Evolutionary conservation across 2,113 vertebrate species (phyloP).

Genomic region (Prochilodus magdalenae): DNA sequence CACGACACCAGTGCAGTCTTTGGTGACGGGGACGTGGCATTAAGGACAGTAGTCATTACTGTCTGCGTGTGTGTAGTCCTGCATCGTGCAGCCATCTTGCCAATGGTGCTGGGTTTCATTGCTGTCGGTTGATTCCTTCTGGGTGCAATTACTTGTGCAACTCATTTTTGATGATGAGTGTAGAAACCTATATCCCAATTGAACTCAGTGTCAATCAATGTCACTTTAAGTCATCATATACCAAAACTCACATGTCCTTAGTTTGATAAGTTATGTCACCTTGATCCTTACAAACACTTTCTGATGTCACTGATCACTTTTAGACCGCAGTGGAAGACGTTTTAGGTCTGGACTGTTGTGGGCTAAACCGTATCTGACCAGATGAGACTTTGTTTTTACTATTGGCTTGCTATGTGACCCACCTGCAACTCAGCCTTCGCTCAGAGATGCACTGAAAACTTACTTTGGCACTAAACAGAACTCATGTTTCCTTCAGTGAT

Average conservation of each 20-base stretch:
- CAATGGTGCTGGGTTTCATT: too few relatives aligned
- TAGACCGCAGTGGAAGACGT: background rate
- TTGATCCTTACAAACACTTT: background rate
- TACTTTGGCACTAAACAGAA: background rate
- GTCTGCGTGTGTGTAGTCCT: too few relatives aligned
- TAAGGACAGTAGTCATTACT: too few relatives aligned
- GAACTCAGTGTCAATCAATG: background rate
- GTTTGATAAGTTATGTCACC: background rate
- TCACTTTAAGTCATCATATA: background rate
- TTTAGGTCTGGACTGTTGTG: background rate
- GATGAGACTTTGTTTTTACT: background rate
- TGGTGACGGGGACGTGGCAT: too few relatives aligned
- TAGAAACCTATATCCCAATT: background rate
- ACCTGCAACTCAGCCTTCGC: background rate
- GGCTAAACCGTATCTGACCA: conserved; percentile 1
- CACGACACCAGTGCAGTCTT: too few relatives aligned
- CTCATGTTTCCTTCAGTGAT: background rate
- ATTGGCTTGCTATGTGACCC: background rate
- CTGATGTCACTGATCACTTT: background rate
- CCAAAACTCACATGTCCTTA: background rate
- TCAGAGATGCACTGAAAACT: background rate
- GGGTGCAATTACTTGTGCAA: too few relatives aligned
- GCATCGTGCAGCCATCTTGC: too few relatives aligned
- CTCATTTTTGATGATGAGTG: too few relatives aligned
- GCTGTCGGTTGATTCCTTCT: too few relatives aligned